Evolutionary conservation across 2,888 invertebrate genomes (phyloP), one percentile per base, ranked within the genome.

Genomic region (Mystacides longicornis): DNA sequence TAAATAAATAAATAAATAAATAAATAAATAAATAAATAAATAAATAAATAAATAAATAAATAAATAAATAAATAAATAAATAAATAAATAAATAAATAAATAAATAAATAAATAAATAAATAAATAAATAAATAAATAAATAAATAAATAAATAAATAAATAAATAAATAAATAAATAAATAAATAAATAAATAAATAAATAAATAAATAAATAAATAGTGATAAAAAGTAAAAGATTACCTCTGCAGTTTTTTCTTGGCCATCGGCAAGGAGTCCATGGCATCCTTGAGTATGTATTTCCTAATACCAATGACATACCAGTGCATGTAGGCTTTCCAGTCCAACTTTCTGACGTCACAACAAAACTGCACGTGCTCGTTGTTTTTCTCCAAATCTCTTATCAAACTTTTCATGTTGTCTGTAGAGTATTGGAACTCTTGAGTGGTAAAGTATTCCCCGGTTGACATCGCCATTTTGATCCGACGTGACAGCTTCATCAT

Each of bases 401-500:
- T 72, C 5, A 89, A 72, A 14, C 80, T 76, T 2, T 73, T 71
- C 56, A 87, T 76, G 61, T 88, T 87, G 0, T 77, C 69, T 1
- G 81, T 79, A 14, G 82, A 79, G 64, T 92, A 93, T 51, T 82
- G 77, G 93, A 93, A 96, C 63, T 93, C 87, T 67, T 88, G 81
- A 21, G 86, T 80, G 0, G 92, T 87, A 67, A 94, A 95, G 68
- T 89, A 94, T 66, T 88, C 86, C 0, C 93, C 87, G 0, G 86
- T 85, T 18, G 83, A 79, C 0, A 89, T 83, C 0, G 91, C 87
- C 66, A 83, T 80, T 64, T 89, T 85, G 68, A 93, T 86, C 59
- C 88, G 85, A 52, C 81, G 82, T n/a, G 89, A 87, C 1, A 91
- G 81, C 66, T 87, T 89, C 70, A 93, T 80, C 85, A 93, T 91